Evolutionary conservation across 1,140 invertebrate species (phyloP).

Genomic region (Antheraea pernyi): DNA sequence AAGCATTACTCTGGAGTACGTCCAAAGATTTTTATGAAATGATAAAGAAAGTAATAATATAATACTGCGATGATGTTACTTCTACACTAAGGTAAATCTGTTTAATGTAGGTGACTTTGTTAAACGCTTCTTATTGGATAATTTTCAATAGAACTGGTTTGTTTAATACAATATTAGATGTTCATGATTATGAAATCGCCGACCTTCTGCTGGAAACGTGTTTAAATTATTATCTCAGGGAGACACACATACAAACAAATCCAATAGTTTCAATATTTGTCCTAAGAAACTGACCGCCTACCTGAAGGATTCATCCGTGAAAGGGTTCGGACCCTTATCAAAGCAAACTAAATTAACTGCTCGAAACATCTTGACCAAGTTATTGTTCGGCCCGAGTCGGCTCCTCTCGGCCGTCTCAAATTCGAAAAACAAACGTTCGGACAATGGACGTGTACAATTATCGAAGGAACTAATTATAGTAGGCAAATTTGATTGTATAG

Average conservation of each 20-base stretch:
- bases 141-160: too few species aligned
- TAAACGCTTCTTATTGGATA: too few species aligned
- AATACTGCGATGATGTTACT: too few species aligned
- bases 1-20: too few species aligned
- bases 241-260: constrained; percentile 11
- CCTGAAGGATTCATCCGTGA: constrained; percentile 34
- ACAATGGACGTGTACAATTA: constrained; percentile 3
- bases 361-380: constrained; percentile 72
- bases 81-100: too few species aligned
- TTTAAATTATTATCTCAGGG: too few species aligned
- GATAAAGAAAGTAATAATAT: too few species aligned
- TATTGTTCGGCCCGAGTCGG: constrained; percentile 51
- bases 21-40: too few species aligned
- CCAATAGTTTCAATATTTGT: constrained; percentile 38
- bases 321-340: constrained; percentile 65
- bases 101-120: too few species aligned
- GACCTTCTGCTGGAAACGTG: too few species aligned
- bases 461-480: background rate
- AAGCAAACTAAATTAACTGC: constrained; percentile 67
- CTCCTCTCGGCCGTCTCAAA: constrained; percentile 35
- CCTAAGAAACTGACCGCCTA: constrained; percentile 30
- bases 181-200: too few species aligned
- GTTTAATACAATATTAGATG: too few species aligned
- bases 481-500: background rate
- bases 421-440: constrained; percentile 66